These are phyloP conservation scores for Ancistrus triradiatus DNA, from an alignment of 2,113 vertebrate species.

Conservation along the genomic window DNA sequence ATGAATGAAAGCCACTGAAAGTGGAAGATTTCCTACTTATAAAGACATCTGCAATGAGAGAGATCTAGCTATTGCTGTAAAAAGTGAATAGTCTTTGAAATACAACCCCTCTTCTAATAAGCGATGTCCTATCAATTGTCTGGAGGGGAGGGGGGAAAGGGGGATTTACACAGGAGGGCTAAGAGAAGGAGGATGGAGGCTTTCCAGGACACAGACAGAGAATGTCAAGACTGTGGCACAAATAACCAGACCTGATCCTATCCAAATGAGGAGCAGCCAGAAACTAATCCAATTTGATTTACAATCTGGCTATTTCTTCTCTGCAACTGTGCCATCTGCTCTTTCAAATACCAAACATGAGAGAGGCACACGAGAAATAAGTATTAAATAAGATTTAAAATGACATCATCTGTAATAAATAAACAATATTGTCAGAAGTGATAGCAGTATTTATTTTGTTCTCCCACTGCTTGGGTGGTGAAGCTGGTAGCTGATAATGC, in stretches of 20 bases:
- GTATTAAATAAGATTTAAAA: no score
- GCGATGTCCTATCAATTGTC: constrained; percentile 44
- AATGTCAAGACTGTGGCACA: constrained; percentile 26
- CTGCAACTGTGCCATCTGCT: constrained; percentile 7
- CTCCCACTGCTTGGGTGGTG: no score
- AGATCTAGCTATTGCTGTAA: background rate
- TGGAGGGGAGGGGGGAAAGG: constrained; percentile 20
- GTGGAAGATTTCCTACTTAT: background rate
- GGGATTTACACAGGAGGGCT: constrained; percentile 16
- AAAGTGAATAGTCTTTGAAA: constrained; percentile 26
- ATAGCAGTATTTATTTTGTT: no score
- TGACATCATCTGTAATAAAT: no score
- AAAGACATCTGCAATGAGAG: constrained; percentile 5
- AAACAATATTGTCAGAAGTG: no score
- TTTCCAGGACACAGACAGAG: constrained; percentile 25
- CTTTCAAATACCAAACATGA: background rate
- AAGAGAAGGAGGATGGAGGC: constrained; percentile 32
- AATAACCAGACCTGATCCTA: constrained; percentile 32
- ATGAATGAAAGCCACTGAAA: no score
- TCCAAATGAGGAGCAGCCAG: constrained; percentile 32
- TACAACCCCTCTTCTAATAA: constrained; percentile 39
- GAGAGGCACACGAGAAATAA: no score
- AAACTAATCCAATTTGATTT: constrained; percentile 37
- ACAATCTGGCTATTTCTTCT: constrained; percentile 26
- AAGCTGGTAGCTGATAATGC: no score